These are phyloP conservation scores for Sebastiscus tertius DNA, from an alignment of 2,797 vertebrate species.

Conservation along the genomic window DNA sequence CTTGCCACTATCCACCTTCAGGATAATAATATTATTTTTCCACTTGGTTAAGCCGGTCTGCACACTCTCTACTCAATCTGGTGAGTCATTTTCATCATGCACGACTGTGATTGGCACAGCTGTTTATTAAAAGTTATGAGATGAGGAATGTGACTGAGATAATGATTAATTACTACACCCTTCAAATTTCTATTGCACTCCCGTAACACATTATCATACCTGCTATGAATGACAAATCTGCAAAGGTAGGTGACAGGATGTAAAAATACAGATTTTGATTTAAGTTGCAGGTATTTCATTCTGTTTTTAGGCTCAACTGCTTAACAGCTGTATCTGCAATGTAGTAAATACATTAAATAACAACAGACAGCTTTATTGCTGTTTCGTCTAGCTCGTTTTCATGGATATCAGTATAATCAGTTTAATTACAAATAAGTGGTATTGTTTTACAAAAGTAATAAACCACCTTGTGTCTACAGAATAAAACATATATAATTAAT, in stretches of 20 bases:
- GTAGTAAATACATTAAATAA: not conserved
- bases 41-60: not conserved
- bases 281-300: not conserved
- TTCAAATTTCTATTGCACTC: not conserved
- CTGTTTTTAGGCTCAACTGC: not conserved
- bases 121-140: conserved; percentile 29
- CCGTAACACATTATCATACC: not conserved
- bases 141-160: not conserved
- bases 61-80: not conserved
- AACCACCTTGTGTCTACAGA: not conserved
- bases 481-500: no score
- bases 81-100: conserved; percentile 1
- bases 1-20: not conserved
- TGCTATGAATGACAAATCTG: not conserved
- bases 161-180: conserved; percentile 14
- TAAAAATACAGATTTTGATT: not conserved
- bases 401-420: not conserved
- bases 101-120: not conserved
- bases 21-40: conserved; percentile 3
- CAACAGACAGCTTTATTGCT: not conserved
- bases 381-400: not conserved
- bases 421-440: not conserved
- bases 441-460: not conserved
- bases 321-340: not conserved
- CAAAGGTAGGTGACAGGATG: not conserved